Evolutionary conservation across 2,888 invertebrate genomes (phyloP).

Genomic region (Nomada flava): DNA sequence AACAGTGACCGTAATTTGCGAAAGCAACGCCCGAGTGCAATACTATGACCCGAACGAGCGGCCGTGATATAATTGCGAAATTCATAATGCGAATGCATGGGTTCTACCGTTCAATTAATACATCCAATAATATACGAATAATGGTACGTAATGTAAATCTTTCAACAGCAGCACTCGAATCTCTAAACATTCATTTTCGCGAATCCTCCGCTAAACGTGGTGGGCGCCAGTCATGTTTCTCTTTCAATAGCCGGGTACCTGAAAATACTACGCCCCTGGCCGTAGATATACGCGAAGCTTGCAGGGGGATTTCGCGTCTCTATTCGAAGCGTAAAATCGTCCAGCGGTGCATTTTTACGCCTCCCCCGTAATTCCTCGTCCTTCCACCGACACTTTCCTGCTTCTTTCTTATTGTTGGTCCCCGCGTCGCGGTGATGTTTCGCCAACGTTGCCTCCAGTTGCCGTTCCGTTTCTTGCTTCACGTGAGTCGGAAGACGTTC

Average conservation of each 20-base stretch:
- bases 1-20: slow-evolving; percentile 1
- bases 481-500: slow-evolving; percentile 31
- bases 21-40: background rate
- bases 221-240: background rate
- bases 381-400: slow-evolving; percentile 61
- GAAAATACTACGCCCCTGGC: slow-evolving; percentile 21
- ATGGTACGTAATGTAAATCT: background rate
- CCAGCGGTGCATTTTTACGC: slow-evolving; percentile 76
- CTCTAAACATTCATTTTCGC: background rate
- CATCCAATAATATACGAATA: background rate
- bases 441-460: slow-evolving; percentile 50
- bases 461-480: slow-evolving; percentile 35
- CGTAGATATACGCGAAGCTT: slow-evolving; percentile 31
- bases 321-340: slow-evolving; percentile 73
- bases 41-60: background rate
- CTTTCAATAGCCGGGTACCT: background rate
- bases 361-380: slow-evolving; percentile 70
- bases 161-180: background rate
- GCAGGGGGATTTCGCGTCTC: slow-evolving; percentile 67
- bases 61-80: background rate
- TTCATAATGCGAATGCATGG: background rate
- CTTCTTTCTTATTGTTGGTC: slow-evolving; percentile 52
- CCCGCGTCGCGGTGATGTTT: slow-evolving; percentile 38
- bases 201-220: no score
- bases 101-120: background rate